Conservation (phyloP, 1,140 invertebrate genomes). For the Drosophila nannoptera region DNA sequence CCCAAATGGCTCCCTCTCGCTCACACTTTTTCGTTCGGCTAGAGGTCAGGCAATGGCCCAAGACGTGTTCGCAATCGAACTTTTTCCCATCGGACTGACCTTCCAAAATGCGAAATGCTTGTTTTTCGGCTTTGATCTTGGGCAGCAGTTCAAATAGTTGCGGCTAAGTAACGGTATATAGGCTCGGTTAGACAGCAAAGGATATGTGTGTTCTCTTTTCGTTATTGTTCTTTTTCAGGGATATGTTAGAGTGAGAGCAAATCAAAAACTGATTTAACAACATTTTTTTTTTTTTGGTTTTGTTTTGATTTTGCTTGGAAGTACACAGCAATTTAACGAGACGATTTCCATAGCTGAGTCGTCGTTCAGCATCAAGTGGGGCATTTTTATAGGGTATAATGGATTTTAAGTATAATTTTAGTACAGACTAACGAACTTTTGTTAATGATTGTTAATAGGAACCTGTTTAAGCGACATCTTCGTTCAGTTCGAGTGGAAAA, state of each 20-base stretch:
- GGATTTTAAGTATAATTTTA: too few relatives aligned
- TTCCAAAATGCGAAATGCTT: slow-evolving; percentile 15
- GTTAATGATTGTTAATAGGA: slow-evolving; percentile 16
- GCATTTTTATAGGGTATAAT: too few relatives aligned
- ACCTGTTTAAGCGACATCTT: slow-evolving; percentile 8
- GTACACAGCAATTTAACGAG: slow-evolving; percentile 41
- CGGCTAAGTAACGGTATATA: slow-evolving; percentile 42
- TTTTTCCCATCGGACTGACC: slow-evolving; percentile 47
- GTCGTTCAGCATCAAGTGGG: slow-evolving; percentile 31
- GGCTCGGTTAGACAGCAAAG: slow-evolving; percentile 49
- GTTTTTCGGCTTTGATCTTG: slow-evolving; percentile 61
- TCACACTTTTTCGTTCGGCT: neutral
- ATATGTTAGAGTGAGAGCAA: slow-evolving; percentile 17
- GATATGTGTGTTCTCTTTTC: slow-evolving; percentile 42
- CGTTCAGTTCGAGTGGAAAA: neutral
- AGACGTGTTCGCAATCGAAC: slow-evolving; percentile 74
- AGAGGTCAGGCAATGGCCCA: slow-evolving; percentile 64
- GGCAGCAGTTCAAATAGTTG: slow-evolving; percentile 72
- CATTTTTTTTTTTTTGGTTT: slow-evolving; percentile 24
- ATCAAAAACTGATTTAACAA: slow-evolving; percentile 55
- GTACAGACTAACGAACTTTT: neutral
- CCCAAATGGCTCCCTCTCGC: slow-evolving; percentile 17
- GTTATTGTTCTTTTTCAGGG: slow-evolving; percentile 16
- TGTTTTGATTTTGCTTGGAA: slow-evolving; percentile 40
- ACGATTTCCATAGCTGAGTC: slow-evolving; percentile 20